Evolutionary conservation across 2,797 vertebrate species (phyloP), one percentile per base, ranked within the genome.

Genomic region (Limosa lapponica): DNA sequence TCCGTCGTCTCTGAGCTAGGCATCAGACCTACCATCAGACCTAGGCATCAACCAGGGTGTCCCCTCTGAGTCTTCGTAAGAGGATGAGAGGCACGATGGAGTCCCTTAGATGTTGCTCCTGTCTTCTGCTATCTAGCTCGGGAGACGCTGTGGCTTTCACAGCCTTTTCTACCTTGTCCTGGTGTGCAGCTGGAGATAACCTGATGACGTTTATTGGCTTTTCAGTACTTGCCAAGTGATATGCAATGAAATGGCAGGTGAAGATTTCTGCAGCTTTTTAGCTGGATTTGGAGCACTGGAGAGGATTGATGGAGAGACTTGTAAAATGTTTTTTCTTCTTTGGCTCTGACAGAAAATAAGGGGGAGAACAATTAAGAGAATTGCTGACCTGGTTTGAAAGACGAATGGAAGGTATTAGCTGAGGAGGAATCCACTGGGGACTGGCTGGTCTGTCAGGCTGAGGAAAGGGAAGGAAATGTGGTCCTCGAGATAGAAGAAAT

Each of bases 1-100:
- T 1, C 2, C 0, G 49, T 70, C 0, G 0, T 62, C 34, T 69
- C 32, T 14, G n/a, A 46, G 58, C 18, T 70, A n/a, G 70, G 36
- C n/a, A 13, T 6, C 30, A 64, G 22, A 27, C 16, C 82, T 48
- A 48, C 34, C 30, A 13, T 6, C 32, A 64, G 19, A 24, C 16
- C 84, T 24, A 24, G 23, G 46, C 83, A 64, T 24, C 46, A 80
- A 71, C 36, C 12, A 27, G 20, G 19, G 2, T 1, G 4, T 65
- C 22, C 27, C 16, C 20, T 83, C 58, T 25, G 62, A 61, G 16
- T n/a, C 55, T 24, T 69, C 11, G 2, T n/a, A 17, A 18, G 64
- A 70, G 41, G 44, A 17, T 23, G 48, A 66, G 32, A 79, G 18
- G 30, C 22, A 3, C 1, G 6, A 17, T 73, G 59, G 51, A 80